Conservation (phyloP, 2,888 invertebrate species). For the Leucoma salicis region DNA sequence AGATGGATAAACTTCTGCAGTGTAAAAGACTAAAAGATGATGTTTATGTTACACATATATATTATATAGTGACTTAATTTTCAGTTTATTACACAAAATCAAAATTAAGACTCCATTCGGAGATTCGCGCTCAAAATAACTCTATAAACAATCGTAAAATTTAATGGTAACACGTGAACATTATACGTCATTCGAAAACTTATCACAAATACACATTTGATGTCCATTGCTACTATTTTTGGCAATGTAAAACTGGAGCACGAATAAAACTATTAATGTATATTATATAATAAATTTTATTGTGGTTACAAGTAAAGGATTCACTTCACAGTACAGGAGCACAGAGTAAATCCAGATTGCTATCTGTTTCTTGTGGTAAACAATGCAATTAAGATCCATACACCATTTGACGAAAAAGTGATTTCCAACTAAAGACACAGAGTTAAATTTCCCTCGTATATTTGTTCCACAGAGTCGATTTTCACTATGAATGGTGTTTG, state of each 20-base stretch:
- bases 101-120: conserved; percentile 37
- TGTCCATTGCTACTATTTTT: conserved; percentile 13
- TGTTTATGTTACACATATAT: too few relatives aligned
- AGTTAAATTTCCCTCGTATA: conserved; percentile 4
- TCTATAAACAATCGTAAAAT: conserved; percentile 52
- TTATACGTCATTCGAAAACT: conserved; percentile 2
- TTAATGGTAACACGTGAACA: conserved; percentile 43
- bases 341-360: conserved; percentile 53
- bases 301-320: conserved; percentile 14
- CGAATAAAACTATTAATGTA: conserved; percentile 11
- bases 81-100: conserved; percentile 28
- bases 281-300: not conserved
- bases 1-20: too few relatives aligned
- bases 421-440: conserved; percentile 34
- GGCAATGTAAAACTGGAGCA: not conserved
- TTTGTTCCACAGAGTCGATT: conserved; percentile 22
- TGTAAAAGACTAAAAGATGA: too few relatives aligned
- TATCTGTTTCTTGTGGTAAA: conserved; percentile 52
- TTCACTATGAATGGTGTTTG: not conserved
- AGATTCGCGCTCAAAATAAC: conserved; percentile 48
- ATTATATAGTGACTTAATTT: too few relatives aligned
- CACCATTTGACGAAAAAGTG: conserved; percentile 44
- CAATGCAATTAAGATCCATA: conserved; percentile 59
- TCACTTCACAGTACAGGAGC: conserved; percentile 18
- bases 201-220: not conserved